Base-by-base conservation (phyloP, 2,888 invertebrate species). In the Orthosia gracilis region DNA sequence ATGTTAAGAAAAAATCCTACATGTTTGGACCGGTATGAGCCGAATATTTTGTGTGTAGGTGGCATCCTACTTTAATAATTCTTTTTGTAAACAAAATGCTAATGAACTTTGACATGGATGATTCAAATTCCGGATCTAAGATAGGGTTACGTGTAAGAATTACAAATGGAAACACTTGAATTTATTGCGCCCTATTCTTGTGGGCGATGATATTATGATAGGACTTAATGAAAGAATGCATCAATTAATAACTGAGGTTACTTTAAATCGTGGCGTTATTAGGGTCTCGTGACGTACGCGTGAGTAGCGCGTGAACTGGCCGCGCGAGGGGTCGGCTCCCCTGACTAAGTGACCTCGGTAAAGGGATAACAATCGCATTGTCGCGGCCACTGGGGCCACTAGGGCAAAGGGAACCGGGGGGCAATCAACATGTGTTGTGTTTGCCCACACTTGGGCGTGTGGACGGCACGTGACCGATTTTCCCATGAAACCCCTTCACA, bases 31-130 rank as follows among this genome's bases (percentile, higher is more conserved):
- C 93, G 93, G 96, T 95, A 95, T 89, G 90, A 93, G 91, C 86
- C 90, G 92, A 91, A 93, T 93, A 94, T 94, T 94, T 93, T 92
- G 93, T 95, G 95, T 93, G 96, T 96, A 96, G 96, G 96, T 96
- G 96, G 96, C 90, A 95, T 95, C 91, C 92, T 92, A 91, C 90
- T 93, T 91, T 91, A 90, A 92, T 94, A 89, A 92, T 90, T 90
- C 91, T 93, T 94, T 95, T 94, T 94, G 87, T 94, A 92, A 93
- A 94, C 91, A 91, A 89, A 93, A 94, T 94, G 91, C 90, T 95
- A 94, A 95, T 95, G 92, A 93, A 91, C 86, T 87, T 85, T 81
- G 89, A 89, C 89, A 88, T 85, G 85, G 89, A 91, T 92, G 87
- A 86, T 89, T 91, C 87, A 87, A 91, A 92, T 88, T 78, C 84